These are phyloP conservation scores for Leptogaster cylindrica DNA, from an alignment of 2,888 invertebrate species.

Conservation along the genomic window DNA sequence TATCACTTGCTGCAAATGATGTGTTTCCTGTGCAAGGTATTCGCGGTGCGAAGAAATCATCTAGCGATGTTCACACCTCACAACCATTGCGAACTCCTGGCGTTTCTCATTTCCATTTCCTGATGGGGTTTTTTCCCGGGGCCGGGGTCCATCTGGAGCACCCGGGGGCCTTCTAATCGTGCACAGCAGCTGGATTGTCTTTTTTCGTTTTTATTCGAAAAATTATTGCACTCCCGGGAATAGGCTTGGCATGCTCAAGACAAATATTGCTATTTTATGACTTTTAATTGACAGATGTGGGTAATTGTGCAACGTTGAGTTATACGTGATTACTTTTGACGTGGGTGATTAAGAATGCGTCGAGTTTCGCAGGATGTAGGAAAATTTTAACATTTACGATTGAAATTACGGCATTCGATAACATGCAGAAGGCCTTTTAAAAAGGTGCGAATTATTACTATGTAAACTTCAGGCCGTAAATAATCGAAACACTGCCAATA, in stretches of 20 bases:
- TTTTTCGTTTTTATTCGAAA: conserved; percentile 32
- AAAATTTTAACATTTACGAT: too few species aligned
- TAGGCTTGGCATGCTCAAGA: conserved; percentile 35
- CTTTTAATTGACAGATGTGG: conserved; percentile 38
- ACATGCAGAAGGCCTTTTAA: too few species aligned
- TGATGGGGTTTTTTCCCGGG: too few species aligned
- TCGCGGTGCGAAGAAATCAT: conserved; percentile 22
- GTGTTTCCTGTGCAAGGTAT: conserved; percentile 23
- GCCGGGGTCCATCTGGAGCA: too few species aligned
- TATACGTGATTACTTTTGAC: background rate
- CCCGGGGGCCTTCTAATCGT: background rate
- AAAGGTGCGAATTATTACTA: too few species aligned
- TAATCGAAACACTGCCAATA: too few species aligned
- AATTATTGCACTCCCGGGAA: conserved; percentile 31
- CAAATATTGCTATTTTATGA: conserved; percentile 39
- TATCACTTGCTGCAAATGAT: conserved; percentile 25
- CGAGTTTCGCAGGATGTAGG: too few species aligned
- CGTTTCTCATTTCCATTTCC: conserved; percentile 30
- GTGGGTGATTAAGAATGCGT: too few species aligned
- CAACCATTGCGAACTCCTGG: conserved; percentile 7
- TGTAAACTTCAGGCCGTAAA: too few species aligned
- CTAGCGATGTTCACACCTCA: conserved; percentile 36
- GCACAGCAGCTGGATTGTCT: too few species aligned
- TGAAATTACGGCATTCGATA: too few species aligned
- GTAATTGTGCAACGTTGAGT: conserved; percentile 18